These are phyloP conservation scores for Drosophila histrio DNA, from an alignment of 2,888 invertebrate genomes.

Conservation along the genomic window DNA sequence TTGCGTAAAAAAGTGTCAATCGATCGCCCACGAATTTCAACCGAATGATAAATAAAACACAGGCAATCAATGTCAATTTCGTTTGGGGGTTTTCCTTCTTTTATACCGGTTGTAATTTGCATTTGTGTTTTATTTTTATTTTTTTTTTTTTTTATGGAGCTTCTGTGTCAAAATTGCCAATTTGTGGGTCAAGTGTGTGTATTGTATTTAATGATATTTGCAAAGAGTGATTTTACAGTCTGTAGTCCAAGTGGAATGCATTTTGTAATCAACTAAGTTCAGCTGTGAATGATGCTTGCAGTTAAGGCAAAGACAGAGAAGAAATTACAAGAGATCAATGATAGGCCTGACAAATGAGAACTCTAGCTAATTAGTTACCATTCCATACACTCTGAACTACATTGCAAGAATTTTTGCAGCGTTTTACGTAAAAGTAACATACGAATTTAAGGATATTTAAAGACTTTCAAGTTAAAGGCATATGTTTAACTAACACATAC, in stretches of 20 bases:
- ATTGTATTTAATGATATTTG: background rate
- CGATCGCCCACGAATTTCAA: slow-evolving; percentile 10
- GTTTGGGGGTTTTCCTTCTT: background rate
- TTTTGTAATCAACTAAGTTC: background rate
- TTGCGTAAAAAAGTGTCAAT: slow-evolving; percentile 5
- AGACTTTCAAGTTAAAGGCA: background rate
- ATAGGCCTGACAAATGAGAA: background rate
- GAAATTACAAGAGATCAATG: background rate
- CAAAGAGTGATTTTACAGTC: background rate
- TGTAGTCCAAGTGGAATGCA: background rate
- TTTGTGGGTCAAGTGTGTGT: background rate
- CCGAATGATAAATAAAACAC: slow-evolving; percentile 25
- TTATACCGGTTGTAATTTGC: slow-evolving; percentile 1
- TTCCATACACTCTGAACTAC: background rate
- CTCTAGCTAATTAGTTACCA: background rate
- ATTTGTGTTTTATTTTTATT: too few relatives aligned
- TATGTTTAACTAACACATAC: slow-evolving; percentile 13
- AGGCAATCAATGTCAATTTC: slow-evolving; percentile 56
- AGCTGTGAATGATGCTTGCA: background rate
- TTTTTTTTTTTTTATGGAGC: too few relatives aligned
- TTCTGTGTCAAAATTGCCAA: too few relatives aligned
- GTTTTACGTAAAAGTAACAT: background rate
- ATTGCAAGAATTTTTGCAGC: background rate
- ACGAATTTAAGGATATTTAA: slow-evolving; percentile 7
- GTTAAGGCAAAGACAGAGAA: background rate